Percentiles rank a stretch among this genome's conserved stretches.
Conservation (phyloP, 1,140 invertebrate genomes). For the Sinella curviseta region DNA sequence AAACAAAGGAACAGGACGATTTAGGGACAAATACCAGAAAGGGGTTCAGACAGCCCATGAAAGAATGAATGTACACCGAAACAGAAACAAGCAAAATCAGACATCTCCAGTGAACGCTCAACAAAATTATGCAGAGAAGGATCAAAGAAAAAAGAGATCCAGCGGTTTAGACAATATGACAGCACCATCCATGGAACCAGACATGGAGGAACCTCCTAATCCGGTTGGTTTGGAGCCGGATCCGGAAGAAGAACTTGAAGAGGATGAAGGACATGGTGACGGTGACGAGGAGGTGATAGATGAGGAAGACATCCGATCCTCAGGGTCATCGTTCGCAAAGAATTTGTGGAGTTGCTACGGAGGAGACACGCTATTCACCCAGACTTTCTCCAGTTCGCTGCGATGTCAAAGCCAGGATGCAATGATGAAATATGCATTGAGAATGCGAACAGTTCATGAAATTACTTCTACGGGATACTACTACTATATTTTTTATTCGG, state of each 20-base stretch:
- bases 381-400: slow-evolving; percentile 67
- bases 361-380: slow-evolving; percentile 68
- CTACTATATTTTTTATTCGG: slow-evolving; percentile 83
- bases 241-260: slow-evolving; percentile 51
- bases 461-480: slow-evolving; percentile 74
- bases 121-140: background rate
- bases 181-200: slow-evolving; percentile 49
- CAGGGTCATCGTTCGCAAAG: slow-evolving; percentile 47
- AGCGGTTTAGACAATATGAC: background rate
- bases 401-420: slow-evolving; percentile 67
- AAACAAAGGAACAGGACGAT: background rate
- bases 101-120: background rate
- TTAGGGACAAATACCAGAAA: slow-evolving; percentile 3
- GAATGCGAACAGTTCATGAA: slow-evolving; percentile 67
- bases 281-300: slow-evolving; percentile 53
- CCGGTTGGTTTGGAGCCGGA: slow-evolving; percentile 56
- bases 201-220: slow-evolving; percentile 53
- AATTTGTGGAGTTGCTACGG: slow-evolving; percentile 66
- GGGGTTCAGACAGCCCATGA: slow-evolving; percentile 32
- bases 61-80: slow-evolving; percentile 27
- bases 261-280: slow-evolving; percentile 51
- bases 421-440: slow-evolving; percentile 62
- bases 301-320: slow-evolving; percentile 48
- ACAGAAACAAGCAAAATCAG: slow-evolving; percentile 18
- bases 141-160: background rate